Conservation (phyloP, 2,113 vertebrate genomes). For the Halcyon senegalensis region DNA sequence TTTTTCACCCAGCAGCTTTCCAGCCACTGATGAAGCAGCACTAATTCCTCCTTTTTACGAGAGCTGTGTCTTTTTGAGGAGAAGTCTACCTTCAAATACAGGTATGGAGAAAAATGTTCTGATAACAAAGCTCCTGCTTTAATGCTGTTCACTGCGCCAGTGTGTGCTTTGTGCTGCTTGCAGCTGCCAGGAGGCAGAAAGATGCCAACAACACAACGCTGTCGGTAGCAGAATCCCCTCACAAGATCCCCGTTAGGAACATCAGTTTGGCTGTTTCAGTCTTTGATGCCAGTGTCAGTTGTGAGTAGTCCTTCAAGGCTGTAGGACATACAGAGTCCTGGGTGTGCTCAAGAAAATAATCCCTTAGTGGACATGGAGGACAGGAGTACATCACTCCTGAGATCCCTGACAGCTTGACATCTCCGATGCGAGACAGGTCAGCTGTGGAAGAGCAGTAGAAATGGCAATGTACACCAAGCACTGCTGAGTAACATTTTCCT, state of each 20-base stretch:
- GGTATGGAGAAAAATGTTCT: neutral
- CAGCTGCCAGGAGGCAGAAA: neutral
- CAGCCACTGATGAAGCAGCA: neutral
- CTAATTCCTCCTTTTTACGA: neutral
- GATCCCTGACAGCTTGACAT: neutral
- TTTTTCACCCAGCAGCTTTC: too few species aligned
- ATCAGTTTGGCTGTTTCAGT: accelerated
- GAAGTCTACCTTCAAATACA: neutral
- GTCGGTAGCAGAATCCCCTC: neutral
- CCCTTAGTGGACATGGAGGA: neutral
- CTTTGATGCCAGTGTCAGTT: neutral
- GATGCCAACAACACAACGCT: accelerated
- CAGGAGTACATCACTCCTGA: accelerated
- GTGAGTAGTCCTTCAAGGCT: neutral
- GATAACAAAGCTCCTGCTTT: neutral
- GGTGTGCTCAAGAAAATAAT: neutral
- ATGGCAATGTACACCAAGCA: accelerated
- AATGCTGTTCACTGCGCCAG: neutral
- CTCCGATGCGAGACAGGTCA: accelerated
- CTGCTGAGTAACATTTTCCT: neutral
- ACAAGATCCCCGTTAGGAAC: neutral
- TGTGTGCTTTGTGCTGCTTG: accelerated
- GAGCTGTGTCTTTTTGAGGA: neutral
- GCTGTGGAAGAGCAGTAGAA: accelerated
- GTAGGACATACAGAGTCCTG: accelerated